phyloP scores from a whole-genome alignment of 1,140 invertebrate species.

The Zaprionus lachaisei region DNA sequence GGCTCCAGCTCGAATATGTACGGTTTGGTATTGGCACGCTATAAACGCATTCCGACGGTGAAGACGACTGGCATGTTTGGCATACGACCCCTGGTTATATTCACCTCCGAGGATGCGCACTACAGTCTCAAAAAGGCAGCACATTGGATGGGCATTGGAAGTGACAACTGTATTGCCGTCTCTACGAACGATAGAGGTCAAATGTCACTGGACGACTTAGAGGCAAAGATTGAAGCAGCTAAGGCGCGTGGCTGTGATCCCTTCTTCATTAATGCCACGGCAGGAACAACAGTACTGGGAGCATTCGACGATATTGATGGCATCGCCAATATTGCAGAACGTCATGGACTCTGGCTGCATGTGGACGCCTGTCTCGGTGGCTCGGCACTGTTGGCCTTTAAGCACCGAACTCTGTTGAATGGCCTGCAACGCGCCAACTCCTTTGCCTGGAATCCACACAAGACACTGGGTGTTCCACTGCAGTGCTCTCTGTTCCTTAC shows the following conservation, averaged over 20 bases:
- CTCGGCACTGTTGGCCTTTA: conserved; percentile 82
- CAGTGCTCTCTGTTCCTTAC: conserved; percentile 94
- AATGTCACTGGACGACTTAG: conserved; percentile 87
- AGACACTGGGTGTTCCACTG: conserved; percentile 94
- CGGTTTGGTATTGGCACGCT: conserved; percentile 92
- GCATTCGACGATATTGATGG: conserved; percentile 92
- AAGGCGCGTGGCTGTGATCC: conserved; percentile 85
- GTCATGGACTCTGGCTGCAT: conserved; percentile 92
- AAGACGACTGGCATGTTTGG: conserved; percentile 89
- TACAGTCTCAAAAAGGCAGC: conserved; percentile 94
- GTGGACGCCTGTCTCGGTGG: conserved; percentile 95
- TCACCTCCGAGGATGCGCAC: conserved; percentile 93
- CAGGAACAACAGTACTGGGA: conserved; percentile 92
- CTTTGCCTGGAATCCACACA: conserved; percentile 97
- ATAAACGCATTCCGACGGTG: conserved; percentile 89
- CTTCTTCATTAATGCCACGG: conserved; percentile 90
- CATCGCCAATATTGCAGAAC: conserved; percentile 89
- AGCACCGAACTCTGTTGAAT: conserved; percentile 56
- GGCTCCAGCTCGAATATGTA: conserved; percentile 95
- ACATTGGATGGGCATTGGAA: conserved; percentile 93
- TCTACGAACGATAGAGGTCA: conserved; percentile 88
- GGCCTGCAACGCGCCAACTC: conserved; percentile 87
- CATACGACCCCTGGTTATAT: conserved; percentile 87
- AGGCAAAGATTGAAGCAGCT: conserved; percentile 85
- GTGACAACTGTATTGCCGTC: conserved; percentile 89